Base-by-base conservation (phyloP, 2,113 vertebrate species). In the Ursus arctos region DNA sequence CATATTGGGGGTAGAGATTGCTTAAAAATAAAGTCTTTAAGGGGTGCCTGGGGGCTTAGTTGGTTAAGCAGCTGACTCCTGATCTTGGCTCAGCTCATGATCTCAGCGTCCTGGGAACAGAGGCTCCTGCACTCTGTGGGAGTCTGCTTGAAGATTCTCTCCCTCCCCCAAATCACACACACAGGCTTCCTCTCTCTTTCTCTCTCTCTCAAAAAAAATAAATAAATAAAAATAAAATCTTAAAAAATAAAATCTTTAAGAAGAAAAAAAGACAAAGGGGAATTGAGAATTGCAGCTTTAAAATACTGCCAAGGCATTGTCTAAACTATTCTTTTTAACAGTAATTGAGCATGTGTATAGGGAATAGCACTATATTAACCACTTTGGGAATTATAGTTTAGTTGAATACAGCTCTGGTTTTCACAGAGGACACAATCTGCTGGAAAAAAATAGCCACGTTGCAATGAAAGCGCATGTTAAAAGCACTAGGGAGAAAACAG, bases 341-440 rank as follows among this genome's bases (percentile, higher is more conserved):
- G 79, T 63, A 92, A 69, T 18, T 87, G 72, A 79, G n/a, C 21
- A 63, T 81, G 9, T 43, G 7, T 31, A 33, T 5, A 47, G 10
- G 2, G 22, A 77, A 49, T 6, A 51, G 14, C 47, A 67, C 21
- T 33, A 1, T 36, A 59, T 88, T 79, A 67, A 24, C 33, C 22
- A 72, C 28, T 85, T 55, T 51, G 36, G 49, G 63, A n/a, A 67
- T 67, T 47, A 76, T 24, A 92, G 74, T 80, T 67, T 53, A 86
- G 65, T 51, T 81, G 53, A 92, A 61, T 19, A 55, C 4, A 55
- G 6, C 14, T 67, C 28, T 15, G 33, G 2, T 81, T 94, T 80
- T 94, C 96, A 74, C 55, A 85, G 22, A 95, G 21, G 53, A 88
- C 85, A 94, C 31, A 65, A 19, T 79, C 61, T 85, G 79, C 21